These are phyloP conservation scores for Spea hammondii DNA, from an alignment of 2,797 vertebrate species.

Conservation along the genomic window DNA sequence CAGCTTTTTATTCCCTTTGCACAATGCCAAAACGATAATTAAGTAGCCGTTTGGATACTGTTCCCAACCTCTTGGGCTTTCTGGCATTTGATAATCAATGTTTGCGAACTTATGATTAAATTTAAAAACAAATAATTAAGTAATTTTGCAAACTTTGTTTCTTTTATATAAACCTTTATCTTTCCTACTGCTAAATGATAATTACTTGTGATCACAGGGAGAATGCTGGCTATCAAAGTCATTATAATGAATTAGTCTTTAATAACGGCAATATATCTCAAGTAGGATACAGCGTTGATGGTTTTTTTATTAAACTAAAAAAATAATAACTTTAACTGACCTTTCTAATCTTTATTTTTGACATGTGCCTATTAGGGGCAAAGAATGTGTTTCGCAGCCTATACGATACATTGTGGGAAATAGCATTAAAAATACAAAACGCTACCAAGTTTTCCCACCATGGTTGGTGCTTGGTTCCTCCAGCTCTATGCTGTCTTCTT, in stretches of 20 bases:
- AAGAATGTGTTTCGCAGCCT: too few relatives aligned
- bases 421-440: too few relatives aligned
- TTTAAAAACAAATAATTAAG: constrained; percentile 49
- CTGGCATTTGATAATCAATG: constrained; percentile 43
- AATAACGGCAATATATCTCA: background rate
- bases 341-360: too few relatives aligned
- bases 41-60: constrained; percentile 29
- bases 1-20: constrained; percentile 49
- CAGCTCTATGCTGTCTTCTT: too few relatives aligned
- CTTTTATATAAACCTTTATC: constrained; percentile 33
- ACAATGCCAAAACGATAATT: constrained; percentile 34
- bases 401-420: too few relatives aligned
- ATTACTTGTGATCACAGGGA: constrained; percentile 9
- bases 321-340: too few relatives aligned
- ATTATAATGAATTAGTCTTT: constrained; percentile 7
- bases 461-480: too few relatives aligned
- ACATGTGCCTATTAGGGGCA: too few relatives aligned
- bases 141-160: constrained; percentile 41
- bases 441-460: too few relatives aligned
- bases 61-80: constrained; percentile 25
- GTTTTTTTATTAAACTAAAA: too few relatives aligned
- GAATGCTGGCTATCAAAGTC: constrained; percentile 25
- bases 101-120: constrained; percentile 40
- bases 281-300: background rate
- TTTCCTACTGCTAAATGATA: constrained; percentile 22